Evolutionary conservation across 1,140 invertebrate genomes (phyloP), one percentile per base, ranked within the genome.

Genomic region (Telenomus remus): DNA sequence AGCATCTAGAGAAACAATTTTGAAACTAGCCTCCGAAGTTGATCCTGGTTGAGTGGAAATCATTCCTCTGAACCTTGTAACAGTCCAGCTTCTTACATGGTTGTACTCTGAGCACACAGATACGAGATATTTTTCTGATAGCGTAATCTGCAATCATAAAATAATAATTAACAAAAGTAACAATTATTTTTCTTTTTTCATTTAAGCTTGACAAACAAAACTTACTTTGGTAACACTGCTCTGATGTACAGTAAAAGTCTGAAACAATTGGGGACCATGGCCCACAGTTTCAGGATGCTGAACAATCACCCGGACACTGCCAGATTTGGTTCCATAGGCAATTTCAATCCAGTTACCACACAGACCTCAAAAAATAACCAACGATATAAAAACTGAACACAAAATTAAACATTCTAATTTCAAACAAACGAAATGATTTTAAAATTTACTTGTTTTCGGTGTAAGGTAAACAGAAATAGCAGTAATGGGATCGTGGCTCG

Each of bases 311-410:
- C 97, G 89, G 0, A 99, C 97, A 12, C 95, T 96, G 11, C 98
- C 98, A 12, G 95, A 96, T 82, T 94, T 94, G 7, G 98, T 99
- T 6, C 98, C 98, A 88, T 99, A 99, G 0, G 98, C 98, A 80
- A 99, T 99, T 90, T 99, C 98, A 81, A 99, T 98, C 97, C 97
- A 99, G 88, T 99, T 99, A 19, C 97, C 97, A 89, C 95, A 97
- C 35, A 98, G 89, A 91, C 95, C 96, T 97, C 85, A 88, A 12
- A 34, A 63, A 46, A 87, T 82, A 87, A 87, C 13, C 11, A 39
- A 39, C 37, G n/a, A 39, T 39, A 35, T 39, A 3, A 39, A 39
- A 4, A 27, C 9, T 39, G 37, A 6, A 10, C n/a, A 44, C 43
- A 13, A 44, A 13, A 44, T 12, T 44, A 13, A n/a, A n/a, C n/a